Percentiles rank a stretch among this genome's conserved stretches.
phyloP scores from a whole-genome alignment of 2,113 vertebrate species.

The Silurus asotus region DNA sequence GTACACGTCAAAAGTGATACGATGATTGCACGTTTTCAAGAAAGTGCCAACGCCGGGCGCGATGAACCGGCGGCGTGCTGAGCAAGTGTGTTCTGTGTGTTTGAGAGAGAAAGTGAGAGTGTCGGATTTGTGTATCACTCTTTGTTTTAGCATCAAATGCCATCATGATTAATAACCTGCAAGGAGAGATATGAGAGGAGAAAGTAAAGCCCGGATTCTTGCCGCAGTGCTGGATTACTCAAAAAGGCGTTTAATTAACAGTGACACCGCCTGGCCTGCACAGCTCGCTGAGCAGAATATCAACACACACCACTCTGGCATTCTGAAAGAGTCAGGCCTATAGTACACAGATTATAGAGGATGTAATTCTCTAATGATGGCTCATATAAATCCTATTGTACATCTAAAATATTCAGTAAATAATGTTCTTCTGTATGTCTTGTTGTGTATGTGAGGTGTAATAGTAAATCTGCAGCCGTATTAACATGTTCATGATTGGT shows the following conservation, averaged over 20 bases:
- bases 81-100: background rate
- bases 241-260: constrained; percentile 84
- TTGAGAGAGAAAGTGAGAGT: background rate
- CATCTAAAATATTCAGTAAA: background rate
- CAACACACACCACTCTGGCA: constrained; percentile 58
- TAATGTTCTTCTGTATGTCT: no score
- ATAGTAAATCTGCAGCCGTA: background rate
- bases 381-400: background rate
- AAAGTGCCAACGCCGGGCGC: background rate
- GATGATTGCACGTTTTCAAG: constrained; percentile 30
- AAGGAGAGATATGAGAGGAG: constrained; percentile 58
- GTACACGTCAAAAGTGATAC: constrained; percentile 31
- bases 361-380: background rate
- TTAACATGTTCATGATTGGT: background rate
- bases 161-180: constrained; percentile 79
- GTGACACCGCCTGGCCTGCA: constrained; percentile 77
- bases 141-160: constrained; percentile 52
- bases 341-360: constrained; percentile 5
- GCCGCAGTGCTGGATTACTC: constrained; percentile 69
- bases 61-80: background rate
- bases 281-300: constrained; percentile 70
- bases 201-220: constrained; percentile 36
- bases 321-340: background rate
- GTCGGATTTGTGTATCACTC: constrained; percentile 1
- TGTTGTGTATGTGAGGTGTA: background rate